A percentile compares a stretch with the other conserved stretches of the same genome.
Conservation (phyloP, 2,888 invertebrate genomes). For the Epinotia brunnichana region DNA sequence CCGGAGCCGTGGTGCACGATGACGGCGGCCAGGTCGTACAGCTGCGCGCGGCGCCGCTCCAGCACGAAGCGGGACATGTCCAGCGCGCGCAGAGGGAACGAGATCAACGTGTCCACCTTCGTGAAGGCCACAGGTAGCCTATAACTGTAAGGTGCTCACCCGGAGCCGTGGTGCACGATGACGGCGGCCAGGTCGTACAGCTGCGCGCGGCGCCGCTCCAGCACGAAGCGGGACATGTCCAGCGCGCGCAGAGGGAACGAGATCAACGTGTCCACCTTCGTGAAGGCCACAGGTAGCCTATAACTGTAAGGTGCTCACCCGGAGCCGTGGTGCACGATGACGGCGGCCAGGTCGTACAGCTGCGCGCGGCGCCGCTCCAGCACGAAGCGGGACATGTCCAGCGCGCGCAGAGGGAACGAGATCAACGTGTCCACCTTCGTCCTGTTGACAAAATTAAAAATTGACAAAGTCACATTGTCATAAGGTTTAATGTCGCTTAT, state of each 20-base stretch:
- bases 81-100: too few relatives aligned
- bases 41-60: slow-evolving; percentile 62
- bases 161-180: slow-evolving; percentile 92
- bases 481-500: too few relatives aligned
- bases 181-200: slow-evolving; percentile 61
- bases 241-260: too few relatives aligned
- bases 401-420: slow-evolving; percentile 81
- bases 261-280: too few relatives aligned
- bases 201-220: slow-evolving; percentile 69
- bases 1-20: slow-evolving; percentile 93
- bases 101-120: too few relatives aligned
- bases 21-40: slow-evolving; percentile 62
- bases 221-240: slow-evolving; percentile 82
- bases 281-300: too few relatives aligned
- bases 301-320: slow-evolving; percentile 75
- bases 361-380: slow-evolving; percentile 72
- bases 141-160: slow-evolving; percentile 69
- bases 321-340: slow-evolving; percentile 92
- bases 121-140: too few relatives aligned
- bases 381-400: slow-evolving; percentile 91
- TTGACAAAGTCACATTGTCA: too few relatives aligned
- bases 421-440: neutral
- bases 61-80: slow-evolving; percentile 84
- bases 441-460: too few relatives aligned
- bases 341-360: slow-evolving; percentile 51